These are phyloP conservation scores for Limanda limanda DNA, from an alignment of 2,113 vertebrate species.

Conservation along the genomic window DNA sequence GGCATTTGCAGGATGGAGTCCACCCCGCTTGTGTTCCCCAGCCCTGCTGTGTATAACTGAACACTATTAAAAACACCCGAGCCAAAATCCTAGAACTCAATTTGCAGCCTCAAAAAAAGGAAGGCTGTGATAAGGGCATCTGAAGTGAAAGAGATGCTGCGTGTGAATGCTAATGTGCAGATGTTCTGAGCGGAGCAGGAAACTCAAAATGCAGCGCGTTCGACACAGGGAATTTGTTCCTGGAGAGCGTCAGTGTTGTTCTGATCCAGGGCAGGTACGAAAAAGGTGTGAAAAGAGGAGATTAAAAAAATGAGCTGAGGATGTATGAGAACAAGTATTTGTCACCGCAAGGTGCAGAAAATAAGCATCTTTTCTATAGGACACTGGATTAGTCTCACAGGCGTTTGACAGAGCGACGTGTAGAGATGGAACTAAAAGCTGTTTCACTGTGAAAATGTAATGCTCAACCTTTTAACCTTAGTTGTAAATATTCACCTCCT, in stretches of 20 bases:
- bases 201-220: conserved; percentile 40
- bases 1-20: conserved; percentile 11
- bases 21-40: conserved; percentile 23
- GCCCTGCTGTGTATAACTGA: conserved; percentile 8
- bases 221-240: conserved; percentile 24
- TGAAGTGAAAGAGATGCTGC: conserved; percentile 41
- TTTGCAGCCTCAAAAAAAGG: conserved; percentile 42
- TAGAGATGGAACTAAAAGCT: not conserved
- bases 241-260: conserved; percentile 43
- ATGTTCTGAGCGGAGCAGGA: conserved; percentile 41
- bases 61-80: conserved; percentile 19
- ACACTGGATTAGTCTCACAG: not conserved
- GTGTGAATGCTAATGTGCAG: conserved; percentile 59
- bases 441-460: not conserved
- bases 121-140: conserved; percentile 39
- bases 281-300: conserved; percentile 46
- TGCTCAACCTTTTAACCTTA: not conserved
- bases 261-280: conserved; percentile 48
- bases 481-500: not conserved
- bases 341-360: not conserved
- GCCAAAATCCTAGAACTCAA: conserved; percentile 26
- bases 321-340: conserved; percentile 12
- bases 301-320: conserved; percentile 29
- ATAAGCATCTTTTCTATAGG: conserved; percentile 1
- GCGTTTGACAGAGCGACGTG: not conserved